A percentile compares a stretch with the other conserved stretches of the same genome.
Evolutionary conservation across 2,888 invertebrate genomes (phyloP).

Genomic region (Campaea margaritaria): DNA sequence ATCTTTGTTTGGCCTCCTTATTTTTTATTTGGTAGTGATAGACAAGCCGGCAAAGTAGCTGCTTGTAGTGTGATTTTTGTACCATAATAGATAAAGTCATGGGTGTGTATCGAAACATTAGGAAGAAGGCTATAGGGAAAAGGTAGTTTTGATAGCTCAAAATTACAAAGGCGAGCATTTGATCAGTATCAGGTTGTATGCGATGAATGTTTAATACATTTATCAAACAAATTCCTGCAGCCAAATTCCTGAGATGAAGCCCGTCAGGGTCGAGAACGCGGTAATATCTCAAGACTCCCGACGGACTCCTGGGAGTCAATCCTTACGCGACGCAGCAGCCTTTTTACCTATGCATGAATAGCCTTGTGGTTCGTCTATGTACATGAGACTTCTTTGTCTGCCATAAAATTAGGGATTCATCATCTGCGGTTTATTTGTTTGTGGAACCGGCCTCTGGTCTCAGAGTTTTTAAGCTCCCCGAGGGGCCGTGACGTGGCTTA

Average conservation of each 20-base stretch:
- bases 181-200: conserved; percentile 10
- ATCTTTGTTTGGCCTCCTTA: too few species aligned
- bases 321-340: conserved; percentile 57
- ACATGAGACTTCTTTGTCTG: conserved; percentile 28
- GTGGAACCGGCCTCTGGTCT: too few species aligned
- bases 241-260: conserved; percentile 49
- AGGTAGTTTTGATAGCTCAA: not conserved
- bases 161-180: not conserved
- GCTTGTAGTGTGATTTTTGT: too few species aligned
- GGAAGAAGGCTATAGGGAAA: too few species aligned
- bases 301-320: conserved; percentile 53
- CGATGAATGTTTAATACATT: conserved; percentile 22
- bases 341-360: conserved; percentile 71
- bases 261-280: conserved; percentile 60
- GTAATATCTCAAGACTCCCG: conserved; percentile 69
- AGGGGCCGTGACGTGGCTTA: too few species aligned
- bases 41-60: too few species aligned
- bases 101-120: too few species aligned
- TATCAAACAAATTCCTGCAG: conserved; percentile 32
- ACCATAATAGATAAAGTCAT: too few species aligned
- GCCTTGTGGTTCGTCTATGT: conserved; percentile 31
- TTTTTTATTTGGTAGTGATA: too few species aligned
- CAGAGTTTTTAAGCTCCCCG: too few species aligned
- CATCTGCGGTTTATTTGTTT: conserved; percentile 7
- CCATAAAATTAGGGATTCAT: conserved; percentile 19